Percentiles rank a stretch among this genome's conserved stretches.
These are phyloP conservation scores for Battus philenor DNA, from an alignment of 1,140 invertebrate species.

Conservation along the genomic window DNA sequence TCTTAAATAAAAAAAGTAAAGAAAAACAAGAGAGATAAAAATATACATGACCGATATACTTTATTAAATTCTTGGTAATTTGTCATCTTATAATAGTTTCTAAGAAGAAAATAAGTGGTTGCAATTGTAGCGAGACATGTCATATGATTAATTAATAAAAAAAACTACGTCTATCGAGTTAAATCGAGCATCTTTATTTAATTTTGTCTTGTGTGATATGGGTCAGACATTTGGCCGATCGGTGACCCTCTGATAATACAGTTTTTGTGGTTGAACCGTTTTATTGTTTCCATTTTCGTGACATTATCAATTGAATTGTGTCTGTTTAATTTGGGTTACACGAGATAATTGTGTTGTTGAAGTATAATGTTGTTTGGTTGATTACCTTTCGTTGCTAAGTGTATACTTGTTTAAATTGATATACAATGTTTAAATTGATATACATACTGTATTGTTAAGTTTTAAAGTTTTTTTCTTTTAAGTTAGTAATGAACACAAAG, in stretches of 20 bases:
- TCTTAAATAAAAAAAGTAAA: too few species aligned
- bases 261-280: slow-evolving; percentile 43
- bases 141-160: background rate
- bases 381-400: slow-evolving; percentile 9
- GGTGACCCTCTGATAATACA: slow-evolving; percentile 50
- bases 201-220: slow-evolving; percentile 29
- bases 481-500: too few species aligned
- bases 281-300: slow-evolving; percentile 59
- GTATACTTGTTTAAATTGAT: too few species aligned
- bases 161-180: background rate
- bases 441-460: too few species aligned
- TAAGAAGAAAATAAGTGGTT: too few species aligned
- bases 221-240: slow-evolving; percentile 37
- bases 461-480: too few species aligned
- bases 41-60: too few species aligned
- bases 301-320: slow-evolving; percentile 48
- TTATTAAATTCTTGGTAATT: too few species aligned
- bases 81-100: too few species aligned
- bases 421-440: slow-evolving; percentile 9
- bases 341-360: slow-evolving; percentile 36
- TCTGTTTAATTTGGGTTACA: slow-evolving; percentile 53
- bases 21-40: too few species aligned
- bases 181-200: slow-evolving; percentile 10
- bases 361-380: slow-evolving; percentile 23
- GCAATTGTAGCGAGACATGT: too few species aligned